Base-by-base conservation (phyloP, 2,888 invertebrate genomes). In the Cinara cedri region DNA sequence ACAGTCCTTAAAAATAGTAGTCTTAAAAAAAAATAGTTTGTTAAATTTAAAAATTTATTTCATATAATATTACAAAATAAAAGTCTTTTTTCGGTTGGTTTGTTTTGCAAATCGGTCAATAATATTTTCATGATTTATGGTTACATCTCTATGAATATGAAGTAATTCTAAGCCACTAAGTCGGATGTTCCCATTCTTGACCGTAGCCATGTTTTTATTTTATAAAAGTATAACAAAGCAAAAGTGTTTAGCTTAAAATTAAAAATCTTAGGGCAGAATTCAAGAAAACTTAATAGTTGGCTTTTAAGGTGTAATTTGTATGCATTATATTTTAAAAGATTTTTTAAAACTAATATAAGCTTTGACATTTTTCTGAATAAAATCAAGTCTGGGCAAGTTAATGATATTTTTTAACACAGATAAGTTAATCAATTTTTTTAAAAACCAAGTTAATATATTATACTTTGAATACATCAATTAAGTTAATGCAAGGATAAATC, bases 201-300 rank as follows among this genome's bases (percentile, higher is more conserved):
- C 14, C 49, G 49, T 49, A 49, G 16, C 49, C 49, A 49, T 49
- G 49, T 49, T 49, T 49, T 49, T 49, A 49, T 16, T 49, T 16
- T 49, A 49, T 49, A 49, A 49, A 49, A 49, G 49, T 3, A 14
- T 49, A 49, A 4, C 49, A 49, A 49, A 2, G 14, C 13, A 49
- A 49, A 57, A 57, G 14, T 57, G 26, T 26, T 26, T 3, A 14
- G 57, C 14, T 57, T 8, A 57, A 57, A 14, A 16, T 57, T 57
- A 57, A 57, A 57, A 57, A 57, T 10, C 26, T 14, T 57, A 14
- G 57, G 8, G 26, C 24, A 57, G 57, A 57, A 57, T 14, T 26
- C 26, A 57, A 57, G 57, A 57, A 57, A 57, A 57, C 26, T 26
- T 57, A 57, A 57, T 26, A 57, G 26, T 26, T 57, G 57, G 57